These are phyloP conservation scores for Apus apus DNA, from an alignment of 2,113 vertebrate genomes.

Conservation along the genomic window DNA sequence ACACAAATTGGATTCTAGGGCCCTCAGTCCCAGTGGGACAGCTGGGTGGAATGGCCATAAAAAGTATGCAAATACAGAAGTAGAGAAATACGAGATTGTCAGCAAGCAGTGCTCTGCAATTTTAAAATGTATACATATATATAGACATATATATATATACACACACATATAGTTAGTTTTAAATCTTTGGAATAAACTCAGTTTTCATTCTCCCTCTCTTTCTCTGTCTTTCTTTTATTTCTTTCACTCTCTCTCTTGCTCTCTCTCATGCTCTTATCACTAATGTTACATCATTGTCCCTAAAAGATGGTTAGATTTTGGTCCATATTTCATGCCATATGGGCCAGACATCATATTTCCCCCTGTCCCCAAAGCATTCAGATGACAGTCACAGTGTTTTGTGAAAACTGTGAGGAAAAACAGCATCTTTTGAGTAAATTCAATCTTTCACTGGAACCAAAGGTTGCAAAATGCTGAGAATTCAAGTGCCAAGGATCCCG, in stretches of 20 bases:
- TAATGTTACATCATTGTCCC: constrained; percentile 74
- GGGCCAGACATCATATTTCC: constrained; percentile 69
- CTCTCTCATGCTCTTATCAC: constrained; percentile 55
- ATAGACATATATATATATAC: constrained; percentile 60
- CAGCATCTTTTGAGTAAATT: constrained; percentile 66
- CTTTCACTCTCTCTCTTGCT: constrained; percentile 45
- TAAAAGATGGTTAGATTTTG: constrained; percentile 73
- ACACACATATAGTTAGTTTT: constrained; percentile 74
- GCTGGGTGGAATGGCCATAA: constrained; percentile 74
- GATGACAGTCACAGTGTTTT: constrained; percentile 73
- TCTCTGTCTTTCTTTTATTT: not conserved
- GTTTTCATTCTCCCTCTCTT: constrained; percentile 62
- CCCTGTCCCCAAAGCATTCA: constrained; percentile 56
- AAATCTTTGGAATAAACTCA: constrained; percentile 86
- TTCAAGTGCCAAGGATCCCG: constrained; percentile 77
- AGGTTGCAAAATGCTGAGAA: constrained; percentile 72
- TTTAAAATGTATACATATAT: constrained; percentile 71
- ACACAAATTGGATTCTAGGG: constrained; percentile 51
- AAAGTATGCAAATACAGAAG: constrained; percentile 77
- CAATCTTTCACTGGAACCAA: constrained; percentile 73
- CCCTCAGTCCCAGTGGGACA: constrained; percentile 65
- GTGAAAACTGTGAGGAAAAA: constrained; percentile 68
- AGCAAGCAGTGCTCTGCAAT: constrained; percentile 82
- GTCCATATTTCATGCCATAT: constrained; percentile 73
- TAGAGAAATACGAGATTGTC: constrained; percentile 83